A percentile compares a stretch with the other conserved stretches of the same genome.
These are phyloP conservation scores for Paralichthys olivaceus DNA, from an alignment of 2,113 vertebrate genomes.

Conservation along the genomic window DNA sequence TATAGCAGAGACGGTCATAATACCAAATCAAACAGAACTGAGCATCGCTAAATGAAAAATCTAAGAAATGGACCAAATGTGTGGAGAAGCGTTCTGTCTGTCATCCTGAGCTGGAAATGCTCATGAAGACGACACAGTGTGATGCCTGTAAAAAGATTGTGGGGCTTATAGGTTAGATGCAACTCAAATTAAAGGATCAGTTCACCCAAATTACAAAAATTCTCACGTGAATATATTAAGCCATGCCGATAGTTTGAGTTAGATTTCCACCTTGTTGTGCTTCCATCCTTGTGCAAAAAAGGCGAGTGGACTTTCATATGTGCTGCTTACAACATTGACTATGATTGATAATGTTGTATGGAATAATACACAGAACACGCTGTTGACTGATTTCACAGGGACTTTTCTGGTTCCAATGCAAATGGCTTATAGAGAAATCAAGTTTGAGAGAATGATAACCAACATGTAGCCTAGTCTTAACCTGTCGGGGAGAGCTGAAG, in stretches of 20 bases:
- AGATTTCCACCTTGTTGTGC: neutral
- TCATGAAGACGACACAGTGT: constrained; percentile 10
- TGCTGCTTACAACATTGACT: neutral
- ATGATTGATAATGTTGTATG: neutral
- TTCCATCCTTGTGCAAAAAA: neutral
- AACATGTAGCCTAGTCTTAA: neutral
- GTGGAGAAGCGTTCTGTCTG: constrained; percentile 11
- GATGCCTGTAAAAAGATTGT: constrained; percentile 37
- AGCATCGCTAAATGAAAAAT: neutral
- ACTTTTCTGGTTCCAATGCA: neutral
- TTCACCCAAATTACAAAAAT: constrained; percentile 7
- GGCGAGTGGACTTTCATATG: neutral
- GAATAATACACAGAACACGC: neutral
- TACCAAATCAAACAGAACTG: constrained; percentile 46
- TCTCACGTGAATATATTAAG: neutral
- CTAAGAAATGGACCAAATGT: constrained; percentile 50
- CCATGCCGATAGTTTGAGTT: neutral
- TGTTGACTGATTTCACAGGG: no score
- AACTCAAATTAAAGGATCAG: constrained; percentile 14
- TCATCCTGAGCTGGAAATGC: constrained; percentile 15
- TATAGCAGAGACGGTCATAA: constrained; percentile 43
- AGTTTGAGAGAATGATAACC: neutral
- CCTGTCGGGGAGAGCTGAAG: no score
- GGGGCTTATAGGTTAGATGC: constrained; percentile 36
- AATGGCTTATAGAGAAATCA: neutral